These are phyloP conservation scores for Drosophila recens DNA, from an alignment of 2,888 invertebrate genomes.

Conservation along the genomic window DNA sequence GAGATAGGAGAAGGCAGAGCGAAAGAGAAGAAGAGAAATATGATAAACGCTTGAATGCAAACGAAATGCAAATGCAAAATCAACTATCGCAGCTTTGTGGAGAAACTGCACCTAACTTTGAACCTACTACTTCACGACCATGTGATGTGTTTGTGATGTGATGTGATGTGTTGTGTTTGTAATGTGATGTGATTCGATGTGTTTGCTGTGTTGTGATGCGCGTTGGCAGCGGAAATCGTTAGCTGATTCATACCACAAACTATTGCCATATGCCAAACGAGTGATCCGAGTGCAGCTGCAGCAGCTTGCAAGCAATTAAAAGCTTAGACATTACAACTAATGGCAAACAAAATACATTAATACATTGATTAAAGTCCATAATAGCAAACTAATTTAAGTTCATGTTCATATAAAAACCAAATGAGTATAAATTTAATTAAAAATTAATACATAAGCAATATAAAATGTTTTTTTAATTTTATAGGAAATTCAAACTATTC, in stretches of 20 bases:
- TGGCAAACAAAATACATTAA: not conserved
- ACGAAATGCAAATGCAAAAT: slow-evolving; percentile 34
- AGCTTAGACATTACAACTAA: slow-evolving; percentile 12
- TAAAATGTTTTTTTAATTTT: too few species aligned
- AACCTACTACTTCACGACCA: slow-evolving; percentile 23
- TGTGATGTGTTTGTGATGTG: slow-evolving; percentile 14
- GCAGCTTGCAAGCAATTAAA: slow-evolving; percentile 19
- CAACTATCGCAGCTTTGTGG: slow-evolving; percentile 20
- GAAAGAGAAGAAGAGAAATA: not conserved
- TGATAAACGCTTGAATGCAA: slow-evolving; percentile 36
- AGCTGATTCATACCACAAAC: slow-evolving; percentile 54
- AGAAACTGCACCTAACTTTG: slow-evolving; percentile 28
- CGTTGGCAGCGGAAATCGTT: slow-evolving; percentile 77
- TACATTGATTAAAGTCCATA: slow-evolving; percentile 2
- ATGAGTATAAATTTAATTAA: not conserved
- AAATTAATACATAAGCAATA: too few species aligned
- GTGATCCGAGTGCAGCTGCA: slow-evolving; percentile 7
- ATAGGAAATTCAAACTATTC: not conserved
- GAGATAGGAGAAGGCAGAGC: not conserved
- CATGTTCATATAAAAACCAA: not conserved
- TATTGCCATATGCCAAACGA: slow-evolving; percentile 24
- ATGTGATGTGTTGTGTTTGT: not conserved
- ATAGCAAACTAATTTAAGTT: not conserved
- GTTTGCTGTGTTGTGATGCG: slow-evolving; percentile 33
- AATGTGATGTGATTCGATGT: slow-evolving; percentile 7